These are phyloP conservation scores for Elephas maximus DNA, from an alignment of 2,113 vertebrate genomes.

Conservation along the genomic window DNA sequence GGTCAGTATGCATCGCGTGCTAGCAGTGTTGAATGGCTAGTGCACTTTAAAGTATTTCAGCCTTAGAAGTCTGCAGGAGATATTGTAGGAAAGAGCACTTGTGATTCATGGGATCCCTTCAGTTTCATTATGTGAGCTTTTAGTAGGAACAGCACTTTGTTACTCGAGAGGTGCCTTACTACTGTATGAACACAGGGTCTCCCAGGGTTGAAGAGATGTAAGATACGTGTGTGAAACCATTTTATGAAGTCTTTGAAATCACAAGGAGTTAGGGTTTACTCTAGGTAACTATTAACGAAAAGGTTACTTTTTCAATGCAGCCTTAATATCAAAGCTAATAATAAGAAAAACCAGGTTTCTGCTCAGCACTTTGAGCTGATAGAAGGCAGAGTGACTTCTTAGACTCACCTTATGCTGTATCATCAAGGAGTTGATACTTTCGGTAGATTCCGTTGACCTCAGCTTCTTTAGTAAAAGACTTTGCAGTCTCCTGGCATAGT, in stretches of 20 bases:
- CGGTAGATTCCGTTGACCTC: not conserved
- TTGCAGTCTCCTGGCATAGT: not conserved
- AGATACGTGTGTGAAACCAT: not conserved
- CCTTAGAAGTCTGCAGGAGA: slow-evolving; percentile 45
- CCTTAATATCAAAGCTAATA: not conserved
- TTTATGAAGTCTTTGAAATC: not conserved
- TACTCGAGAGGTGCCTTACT: not conserved
- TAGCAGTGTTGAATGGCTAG: not conserved
- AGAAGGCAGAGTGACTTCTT: not conserved
- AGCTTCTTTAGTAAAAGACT: slow-evolving; percentile 1
- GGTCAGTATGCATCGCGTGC: not conserved
- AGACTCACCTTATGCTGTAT: not conserved
- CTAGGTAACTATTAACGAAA: slow-evolving; percentile 31
- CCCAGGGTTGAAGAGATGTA: not conserved
- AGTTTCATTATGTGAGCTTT: not conserved
- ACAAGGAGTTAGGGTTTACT: not conserved
- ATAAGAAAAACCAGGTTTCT: not conserved
- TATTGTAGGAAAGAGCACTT: not conserved
- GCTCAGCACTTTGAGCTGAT: not conserved
- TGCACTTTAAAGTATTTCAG: not conserved
- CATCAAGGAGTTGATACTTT: slow-evolving; percentile 13
- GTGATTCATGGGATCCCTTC: slow-evolving; percentile 14
- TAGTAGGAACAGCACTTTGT: slow-evolving; percentile 19
- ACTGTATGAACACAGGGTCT: not conserved
- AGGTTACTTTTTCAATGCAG: not conserved